These are phyloP conservation scores for Corythornis madagascariensis DNA, from an alignment of 2,113 vertebrate genomes.

Conservation along the genomic window DNA sequence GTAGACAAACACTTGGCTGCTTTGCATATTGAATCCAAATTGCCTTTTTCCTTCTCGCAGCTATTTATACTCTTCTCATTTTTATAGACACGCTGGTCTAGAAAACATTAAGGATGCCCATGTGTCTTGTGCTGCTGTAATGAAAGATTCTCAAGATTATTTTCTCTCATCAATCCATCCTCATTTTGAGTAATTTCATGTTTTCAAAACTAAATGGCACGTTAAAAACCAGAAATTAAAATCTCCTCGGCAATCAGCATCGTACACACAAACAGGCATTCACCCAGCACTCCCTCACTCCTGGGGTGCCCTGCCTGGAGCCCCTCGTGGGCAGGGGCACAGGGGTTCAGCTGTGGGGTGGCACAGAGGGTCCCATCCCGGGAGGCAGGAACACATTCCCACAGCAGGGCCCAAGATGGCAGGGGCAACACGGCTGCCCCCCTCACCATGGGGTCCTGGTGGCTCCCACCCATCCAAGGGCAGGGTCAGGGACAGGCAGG, in stretches of 20 bases:
- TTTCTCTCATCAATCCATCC: background rate
- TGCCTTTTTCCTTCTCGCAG: background rate
- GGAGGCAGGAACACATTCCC: background rate
- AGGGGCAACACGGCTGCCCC: fast-evolving
- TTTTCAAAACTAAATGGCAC: background rate
- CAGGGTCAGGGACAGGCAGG: background rate
- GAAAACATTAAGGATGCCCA: background rate
- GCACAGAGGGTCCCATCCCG: background rate
- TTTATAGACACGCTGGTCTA: background rate
- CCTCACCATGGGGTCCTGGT: fast-evolving
- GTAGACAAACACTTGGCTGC: background rate
- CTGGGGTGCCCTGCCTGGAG: background rate
- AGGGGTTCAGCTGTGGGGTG: background rate
- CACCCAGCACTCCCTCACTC: background rate
- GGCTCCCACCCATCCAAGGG: background rate
- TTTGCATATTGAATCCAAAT: background rate
- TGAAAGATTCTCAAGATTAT: background rate
- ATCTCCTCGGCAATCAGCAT: background rate
- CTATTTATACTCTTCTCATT: background rate
- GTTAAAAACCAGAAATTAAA: background rate
- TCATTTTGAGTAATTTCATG: background rate
- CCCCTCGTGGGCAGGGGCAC: fast-evolving
- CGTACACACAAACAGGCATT: background rate
- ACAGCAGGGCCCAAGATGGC: background rate
- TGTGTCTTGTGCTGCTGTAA: background rate